A percentile compares a stretch with the other conserved stretches of the same genome.
phyloP scores from a whole-genome alignment of 2,797 vertebrate species.

The Galaxias olidus region DNA sequence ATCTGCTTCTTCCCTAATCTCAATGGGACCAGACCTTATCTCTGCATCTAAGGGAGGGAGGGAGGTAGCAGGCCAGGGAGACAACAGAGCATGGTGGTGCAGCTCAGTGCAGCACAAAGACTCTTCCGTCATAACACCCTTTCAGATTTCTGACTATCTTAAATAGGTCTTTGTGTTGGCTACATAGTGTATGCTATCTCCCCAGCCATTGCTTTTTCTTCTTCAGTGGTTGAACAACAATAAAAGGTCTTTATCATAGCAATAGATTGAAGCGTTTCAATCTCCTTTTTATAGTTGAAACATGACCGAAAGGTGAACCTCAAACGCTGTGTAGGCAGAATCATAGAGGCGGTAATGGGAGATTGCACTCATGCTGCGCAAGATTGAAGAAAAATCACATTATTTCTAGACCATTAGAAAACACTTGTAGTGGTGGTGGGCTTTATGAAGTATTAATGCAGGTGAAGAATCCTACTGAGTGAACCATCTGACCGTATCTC shows the following conservation, averaged over 20 bases:
- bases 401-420: conserved; percentile 52
- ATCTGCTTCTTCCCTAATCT: conserved; percentile 65
- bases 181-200: conserved; percentile 41
- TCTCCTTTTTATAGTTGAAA: conserved; percentile 53
- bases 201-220: conserved; percentile 43
- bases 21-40: conserved; percentile 60
- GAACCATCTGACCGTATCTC: conserved; percentile 23
- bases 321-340: conserved; percentile 47
- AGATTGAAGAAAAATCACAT: conserved; percentile 37
- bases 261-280: conserved; percentile 63
- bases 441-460: conserved; percentile 42
- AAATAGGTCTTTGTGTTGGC: conserved; percentile 52
- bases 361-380: conserved; percentile 31
- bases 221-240: conserved; percentile 42
- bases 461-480: conserved; percentile 26
- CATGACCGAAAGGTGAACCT: conserved; percentile 32
- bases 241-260: conserved; percentile 52
- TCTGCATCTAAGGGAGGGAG: conserved; percentile 30
- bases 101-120: conserved; percentile 57
- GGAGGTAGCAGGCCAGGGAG: not conserved
- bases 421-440: conserved; percentile 32
- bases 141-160: conserved; percentile 35
- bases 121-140: conserved; percentile 37
- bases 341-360: conserved; percentile 40
- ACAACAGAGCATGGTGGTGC: conserved; percentile 12